Base-by-base conservation (phyloP, 2,888 invertebrate species). In the Epistrophella euchroma region DNA sequence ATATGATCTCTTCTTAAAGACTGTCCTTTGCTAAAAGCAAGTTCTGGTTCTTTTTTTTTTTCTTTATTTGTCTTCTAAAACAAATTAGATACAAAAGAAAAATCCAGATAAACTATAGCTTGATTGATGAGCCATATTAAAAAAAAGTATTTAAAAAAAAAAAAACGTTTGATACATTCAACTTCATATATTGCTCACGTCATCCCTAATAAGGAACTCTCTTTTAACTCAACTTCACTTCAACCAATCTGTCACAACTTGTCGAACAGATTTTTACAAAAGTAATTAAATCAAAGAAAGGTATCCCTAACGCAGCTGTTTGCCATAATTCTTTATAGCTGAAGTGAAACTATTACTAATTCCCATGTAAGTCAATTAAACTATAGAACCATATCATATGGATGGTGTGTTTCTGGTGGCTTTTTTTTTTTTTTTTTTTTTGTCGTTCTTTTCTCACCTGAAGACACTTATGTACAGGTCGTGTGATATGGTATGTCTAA, bases 281-380 rank as follows among this genome's bases (percentile, higher is more conserved):
- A 17, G 32, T 32, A 64, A 72, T 64, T 62, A 45, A 71, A 71
- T 71, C 43, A 55, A 62, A 77, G 28, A 35, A 58, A 45, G 15
- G 45, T 17, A 64, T 13, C 6, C 28, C 37, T 50, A 40, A 40
- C 10, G 37, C 62, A 47, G n/a, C 55, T 45, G 72, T 22, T 35
- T 47, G 10, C 45, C 45, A 40, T 56, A 22, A 66, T 55, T 66
- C 73, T 72, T 78, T 55, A 22, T 45, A 72, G 35, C 11, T 37
- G 9, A 55, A 77, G 71, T 77, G 71, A 71, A 55, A 72, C 45
- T 72, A 73, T 64, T 76, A 72, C 45, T 72, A 73, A 71, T 76
- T 70, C 80, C 55, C 43, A 47, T 64, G 71, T 81, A 71, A 62
- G 75, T 55, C 75, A 70, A 75, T 80, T 75, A 75, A 80, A 74